Percentiles rank a stretch among this genome's conserved stretches.
These are phyloP conservation scores for Thysanoteuthis rhombus DNA, from an alignment of 2,888 invertebrate genomes.

Conservation along the genomic window DNA sequence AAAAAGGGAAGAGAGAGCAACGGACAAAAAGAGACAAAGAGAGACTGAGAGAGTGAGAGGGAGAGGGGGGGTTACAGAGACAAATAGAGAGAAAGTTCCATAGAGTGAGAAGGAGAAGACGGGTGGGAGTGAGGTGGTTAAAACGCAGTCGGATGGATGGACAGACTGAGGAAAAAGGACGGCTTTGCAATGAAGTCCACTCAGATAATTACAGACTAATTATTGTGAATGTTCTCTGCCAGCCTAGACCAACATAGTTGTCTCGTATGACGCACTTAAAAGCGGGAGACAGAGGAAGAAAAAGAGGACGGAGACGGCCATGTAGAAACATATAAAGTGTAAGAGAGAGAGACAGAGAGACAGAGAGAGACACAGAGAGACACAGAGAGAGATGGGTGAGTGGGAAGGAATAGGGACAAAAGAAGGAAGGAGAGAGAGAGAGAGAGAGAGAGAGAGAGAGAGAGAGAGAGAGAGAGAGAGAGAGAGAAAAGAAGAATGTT, in stretches of 20 bases:
- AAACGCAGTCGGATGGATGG: neutral
- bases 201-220: neutral
- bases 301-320: neutral
- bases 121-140: neutral
- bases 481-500: neutral
- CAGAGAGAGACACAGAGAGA: neutral
- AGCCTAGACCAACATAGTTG: neutral
- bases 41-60: too few species aligned
- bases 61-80: neutral
- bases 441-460: neutral
- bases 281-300: neutral
- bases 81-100: neutral
- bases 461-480: neutral
- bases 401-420: neutral
- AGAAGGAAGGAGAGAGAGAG: neutral
- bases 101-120: neutral
- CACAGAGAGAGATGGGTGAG: neutral
- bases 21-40: too few species aligned
- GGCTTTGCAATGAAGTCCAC: neutral
- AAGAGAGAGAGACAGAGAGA: neutral
- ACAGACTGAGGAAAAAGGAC: too few species aligned
- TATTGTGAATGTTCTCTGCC: neutral
- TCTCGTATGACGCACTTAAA: conserved; percentile 12
- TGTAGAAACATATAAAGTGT: neutral
- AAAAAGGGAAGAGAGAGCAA: too few species aligned